Base-by-base conservation (phyloP, 2,888 invertebrate species). In the Smittia sp. region DNA sequence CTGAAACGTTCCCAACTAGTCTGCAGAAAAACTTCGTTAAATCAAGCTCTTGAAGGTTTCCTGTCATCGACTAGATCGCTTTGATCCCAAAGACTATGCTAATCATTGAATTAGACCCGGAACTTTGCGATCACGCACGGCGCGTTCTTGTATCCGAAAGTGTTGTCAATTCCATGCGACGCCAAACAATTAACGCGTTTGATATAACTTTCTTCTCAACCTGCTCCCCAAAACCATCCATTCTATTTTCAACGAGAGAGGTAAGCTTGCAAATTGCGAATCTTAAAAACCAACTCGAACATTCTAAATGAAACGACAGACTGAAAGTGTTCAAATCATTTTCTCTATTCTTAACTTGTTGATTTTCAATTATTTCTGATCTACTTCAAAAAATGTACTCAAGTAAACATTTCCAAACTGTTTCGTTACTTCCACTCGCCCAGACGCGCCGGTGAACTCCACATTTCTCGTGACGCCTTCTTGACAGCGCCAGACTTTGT, bases 381-480 rank as follows among this genome's bases (percentile, higher is more conserved):
- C 72, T 39, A 58, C 52, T 15, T 72, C 72, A 38, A 38, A 54
- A 39, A 72, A 58, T 4, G 18, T 25, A 62, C 39, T 58, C 4
- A 72, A 62, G 24, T 15, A 58, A 7, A 62, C 1, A 18, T 72
- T 52, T 22, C 62, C 72, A 62, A 62, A 72, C 20, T 58, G 25
- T 20, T 72, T 32, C 1, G 54, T 62, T 2, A 72, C 13, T 39
- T 72, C 72, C 2, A 72, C 72, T 13, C 54, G 54, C 2, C 72
- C 72, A 72, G 24, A n/a, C 11, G 6, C n/a, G 24, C 62, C 15
- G 1, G 18, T 11, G 18, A 72, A 72, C 9, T 72, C 72, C 11
- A 72, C 22, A 7, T 62, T 20, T 24, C 72, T 15, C 4, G 39
- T 7, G 22, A 72, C 24, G n/a, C 72, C 72, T 72, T 72, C 72